These are phyloP conservation scores for Odontesthes bonariensis DNA, from an alignment of 2,113 vertebrate genomes.

Conservation along the genomic window DNA sequence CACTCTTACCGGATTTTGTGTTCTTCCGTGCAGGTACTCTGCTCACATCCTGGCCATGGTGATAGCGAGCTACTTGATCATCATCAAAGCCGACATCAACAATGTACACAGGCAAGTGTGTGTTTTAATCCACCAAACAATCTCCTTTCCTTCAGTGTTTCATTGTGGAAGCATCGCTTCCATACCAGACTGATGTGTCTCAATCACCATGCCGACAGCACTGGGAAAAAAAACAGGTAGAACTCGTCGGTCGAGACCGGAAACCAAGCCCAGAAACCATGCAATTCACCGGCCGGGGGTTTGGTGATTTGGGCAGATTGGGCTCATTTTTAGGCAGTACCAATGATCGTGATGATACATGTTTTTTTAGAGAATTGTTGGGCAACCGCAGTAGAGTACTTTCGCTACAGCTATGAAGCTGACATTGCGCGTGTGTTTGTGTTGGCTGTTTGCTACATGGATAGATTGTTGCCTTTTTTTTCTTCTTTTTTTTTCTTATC, in stretches of 20 bases:
- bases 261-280: background rate
- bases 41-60: slow-evolving; percentile 77
- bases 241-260: slow-evolving; percentile 46
- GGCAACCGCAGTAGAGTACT: slow-evolving; percentile 3
- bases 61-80: slow-evolving; percentile 75
- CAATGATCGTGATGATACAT: background rate
- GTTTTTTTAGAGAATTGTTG: background rate
- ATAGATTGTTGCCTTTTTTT: background rate
- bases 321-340: background rate
- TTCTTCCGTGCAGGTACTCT: slow-evolving; percentile 76
- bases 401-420: background rate
- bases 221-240: slow-evolving; percentile 3
- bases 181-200: slow-evolving; percentile 16
- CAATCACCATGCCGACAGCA: background rate
- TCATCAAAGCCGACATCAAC: slow-evolving; percentile 69
- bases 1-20: background rate
- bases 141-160: background rate
- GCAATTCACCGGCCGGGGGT: background rate
- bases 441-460: background rate
- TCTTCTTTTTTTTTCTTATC: background rate
- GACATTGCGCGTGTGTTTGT: background rate
- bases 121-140: background rate
- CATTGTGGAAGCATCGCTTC: background rate
- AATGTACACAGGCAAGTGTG: slow-evolving; percentile 79
- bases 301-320: background rate